Evolutionary conservation across 1,140 invertebrate genomes (phyloP), one percentile per base, ranked within the genome.

Genomic region (Hyphantria cunea): DNA sequence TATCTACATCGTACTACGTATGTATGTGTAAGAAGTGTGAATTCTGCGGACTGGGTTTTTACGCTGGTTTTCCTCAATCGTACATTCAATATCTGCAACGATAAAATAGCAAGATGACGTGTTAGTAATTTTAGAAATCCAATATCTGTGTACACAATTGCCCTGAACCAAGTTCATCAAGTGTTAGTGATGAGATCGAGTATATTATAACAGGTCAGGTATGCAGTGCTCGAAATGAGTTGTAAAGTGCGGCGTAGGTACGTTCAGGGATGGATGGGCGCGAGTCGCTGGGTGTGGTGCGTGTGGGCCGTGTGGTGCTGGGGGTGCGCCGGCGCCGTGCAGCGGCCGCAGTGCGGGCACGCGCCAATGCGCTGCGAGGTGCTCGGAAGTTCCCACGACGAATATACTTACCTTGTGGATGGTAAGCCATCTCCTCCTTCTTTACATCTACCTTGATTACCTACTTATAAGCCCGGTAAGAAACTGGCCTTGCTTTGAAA

Each of bases 391-490:
- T 15, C 15, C n/a, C 52, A 11, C 0, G 25, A 13, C 52, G 52
- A 54, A 10, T 45, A 44, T 25, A 44, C 0, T 10, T 54, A 32
- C 41, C 13, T 5, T 1, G 39, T 54, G 0, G 39, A 54, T 5
- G 52, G 52, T 54, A 15, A 44, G 52, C 15, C 17, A 25, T 25
- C 17, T 25, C n/a, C n/a, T n/a, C n/a, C n/a, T n/a, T n/a, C n/a
- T n/a, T n/a, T n/a, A n/a, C n/a, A n/a, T n/a, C n/a, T n/a, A n/a
- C n/a, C n/a, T n/a, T n/a, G n/a, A n/a, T n/a, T n/a, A n/a, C n/a
- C n/a, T n/a, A n/a, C n/a, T n/a, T n/a, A n/a, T n/a, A n/a, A n/a
- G n/a, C n/a, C n/a, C n/a, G n/a, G n/a, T n/a, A n/a, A n/a, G n/a
- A n/a, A n/a, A n/a, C n/a, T n/a, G n/a, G n/a, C n/a, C n/a, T n/a